Conservation (phyloP, 2,113 vertebrate species). For the Phalacrocorax aristotelis region DNA sequence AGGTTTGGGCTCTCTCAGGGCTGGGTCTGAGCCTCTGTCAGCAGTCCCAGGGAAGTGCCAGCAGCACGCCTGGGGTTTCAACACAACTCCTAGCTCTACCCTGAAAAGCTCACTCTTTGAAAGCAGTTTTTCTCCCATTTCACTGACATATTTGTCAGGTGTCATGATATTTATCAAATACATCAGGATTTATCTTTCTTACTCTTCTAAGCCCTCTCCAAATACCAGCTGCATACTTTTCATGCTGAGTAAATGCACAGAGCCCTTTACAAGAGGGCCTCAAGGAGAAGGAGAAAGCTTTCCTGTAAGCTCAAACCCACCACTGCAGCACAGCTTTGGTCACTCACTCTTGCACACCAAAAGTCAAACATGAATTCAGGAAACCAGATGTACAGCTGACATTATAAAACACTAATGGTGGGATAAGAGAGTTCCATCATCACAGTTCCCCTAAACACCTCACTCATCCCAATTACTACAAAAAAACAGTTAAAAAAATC, state of each 20-base stretch:
- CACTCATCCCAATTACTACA: background rate
- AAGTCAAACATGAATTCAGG: background rate
- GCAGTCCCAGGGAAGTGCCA: rapidly evolving
- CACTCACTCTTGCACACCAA: background rate
- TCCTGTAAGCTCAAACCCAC: background rate
- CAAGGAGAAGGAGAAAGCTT: background rate
- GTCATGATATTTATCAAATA: background rate
- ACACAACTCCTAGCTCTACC: background rate
- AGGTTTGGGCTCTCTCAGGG: background rate
- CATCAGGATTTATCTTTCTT: background rate
- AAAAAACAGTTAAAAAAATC: background rate
- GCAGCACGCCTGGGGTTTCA: background rate
- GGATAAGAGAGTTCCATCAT: background rate
- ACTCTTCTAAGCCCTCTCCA: background rate
- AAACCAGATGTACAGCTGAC: background rate
- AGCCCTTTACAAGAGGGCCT: background rate
- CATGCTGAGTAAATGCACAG: background rate
- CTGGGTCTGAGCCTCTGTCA: background rate
- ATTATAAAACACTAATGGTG: background rate
- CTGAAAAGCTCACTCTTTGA: background rate
- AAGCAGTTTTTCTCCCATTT: background rate
- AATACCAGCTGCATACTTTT: background rate
- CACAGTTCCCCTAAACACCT: background rate
- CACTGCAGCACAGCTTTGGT: background rate
- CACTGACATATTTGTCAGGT: background rate